Conservation (phyloP, 2,113 vertebrate species). For the Varanus komodoensis region DNA sequence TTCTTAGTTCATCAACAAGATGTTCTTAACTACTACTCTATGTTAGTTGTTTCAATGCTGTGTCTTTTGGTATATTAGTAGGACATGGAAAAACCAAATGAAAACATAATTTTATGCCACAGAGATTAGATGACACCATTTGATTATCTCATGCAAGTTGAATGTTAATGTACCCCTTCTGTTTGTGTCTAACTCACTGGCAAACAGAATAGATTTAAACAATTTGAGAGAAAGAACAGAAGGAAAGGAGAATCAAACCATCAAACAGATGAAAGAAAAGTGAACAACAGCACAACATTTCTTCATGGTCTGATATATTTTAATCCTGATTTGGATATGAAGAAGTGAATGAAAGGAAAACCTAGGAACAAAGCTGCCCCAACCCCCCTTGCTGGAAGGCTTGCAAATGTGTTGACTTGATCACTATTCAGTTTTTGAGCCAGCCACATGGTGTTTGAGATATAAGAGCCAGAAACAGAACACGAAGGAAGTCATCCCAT, state of each 20-base stretch:
- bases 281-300: slow-evolving; percentile 40
- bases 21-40: neutral
- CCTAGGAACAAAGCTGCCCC: neutral
- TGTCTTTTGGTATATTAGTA: neutral
- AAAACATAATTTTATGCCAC: slow-evolving; percentile 5
- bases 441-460: neutral
- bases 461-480: slow-evolving; percentile 15
- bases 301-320: slow-evolving; percentile 61
- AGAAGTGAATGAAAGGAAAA: slow-evolving; percentile 47
- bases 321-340: slow-evolving; percentile 55
- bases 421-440: slow-evolving; percentile 31
- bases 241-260: slow-evolving; percentile 30
- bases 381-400: neutral
- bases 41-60: neutral
- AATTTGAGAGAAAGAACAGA: slow-evolving; percentile 16
- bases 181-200: neutral
- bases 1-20: neutral
- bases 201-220: slow-evolving; percentile 30
- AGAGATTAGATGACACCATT: slow-evolving; percentile 15
- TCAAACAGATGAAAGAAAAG: slow-evolving; percentile 50
- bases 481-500: neutral
- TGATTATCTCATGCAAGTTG: slow-evolving; percentile 40
- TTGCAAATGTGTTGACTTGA: slow-evolving; percentile 31
- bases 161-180: slow-evolving; percentile 33
- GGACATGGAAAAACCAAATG: neutral